These are phyloP conservation scores for Prenolepis imparis DNA, from an alignment of 2,888 invertebrate species.

Conservation along the genomic window DNA sequence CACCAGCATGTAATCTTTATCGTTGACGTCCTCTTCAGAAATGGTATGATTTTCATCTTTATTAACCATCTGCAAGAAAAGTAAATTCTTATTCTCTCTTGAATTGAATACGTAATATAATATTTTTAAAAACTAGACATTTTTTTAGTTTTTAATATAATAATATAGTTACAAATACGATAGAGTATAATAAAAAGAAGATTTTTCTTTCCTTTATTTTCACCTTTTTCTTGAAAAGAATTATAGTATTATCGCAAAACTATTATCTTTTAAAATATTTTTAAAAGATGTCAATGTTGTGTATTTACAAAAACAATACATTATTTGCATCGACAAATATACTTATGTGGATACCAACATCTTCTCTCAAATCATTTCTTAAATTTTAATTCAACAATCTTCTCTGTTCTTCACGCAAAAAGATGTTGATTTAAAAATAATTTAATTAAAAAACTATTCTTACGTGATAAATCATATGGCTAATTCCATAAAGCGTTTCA, in stretches of 20 bases:
- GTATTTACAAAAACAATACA: not conserved
- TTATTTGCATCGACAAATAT: not conserved
- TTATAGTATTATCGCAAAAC: not conserved
- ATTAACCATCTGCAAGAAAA: constrained; percentile 63
- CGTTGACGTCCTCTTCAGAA: constrained; percentile 72
- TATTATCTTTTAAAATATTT: not conserved
- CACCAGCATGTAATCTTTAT: constrained; percentile 87
- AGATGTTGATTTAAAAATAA: not conserved
- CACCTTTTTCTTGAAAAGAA: not conserved
- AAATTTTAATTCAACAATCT: constrained; percentile 1
- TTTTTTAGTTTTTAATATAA: constrained; percentile 4
- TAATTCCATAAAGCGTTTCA: constrained; percentile 74
- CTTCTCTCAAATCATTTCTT: not conserved
- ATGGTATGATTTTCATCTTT: constrained; percentile 58
- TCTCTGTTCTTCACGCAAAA: not conserved
- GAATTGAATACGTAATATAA: not conserved
- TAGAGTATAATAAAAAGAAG: not conserved
- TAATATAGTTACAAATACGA: not conserved
- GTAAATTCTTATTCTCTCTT: not conserved
- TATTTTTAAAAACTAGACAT: not conserved
- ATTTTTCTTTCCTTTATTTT: not conserved
- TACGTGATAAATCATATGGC: constrained; percentile 74
- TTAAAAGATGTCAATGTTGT: not conserved
- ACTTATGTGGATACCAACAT: not conserved
- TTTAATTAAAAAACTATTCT: constrained; percentile 50